These are phyloP conservation scores for Glaucomys volans DNA, from an alignment of 2,113 vertebrate species.

Conservation along the genomic window DNA sequence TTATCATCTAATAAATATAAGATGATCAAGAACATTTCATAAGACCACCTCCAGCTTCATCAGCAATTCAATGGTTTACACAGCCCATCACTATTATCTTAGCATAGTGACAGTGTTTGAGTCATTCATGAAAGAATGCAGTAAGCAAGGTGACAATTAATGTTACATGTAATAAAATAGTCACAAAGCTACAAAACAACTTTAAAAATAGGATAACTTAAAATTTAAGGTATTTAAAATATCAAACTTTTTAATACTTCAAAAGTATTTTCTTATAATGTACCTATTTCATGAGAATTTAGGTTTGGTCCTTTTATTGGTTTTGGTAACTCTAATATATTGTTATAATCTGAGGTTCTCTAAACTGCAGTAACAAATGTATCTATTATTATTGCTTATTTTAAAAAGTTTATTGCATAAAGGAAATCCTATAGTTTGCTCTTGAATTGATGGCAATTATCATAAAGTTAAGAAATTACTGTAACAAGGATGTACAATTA, in stretches of 20 bases:
- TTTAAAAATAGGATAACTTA: constrained; percentile 17
- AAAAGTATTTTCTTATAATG: not conserved
- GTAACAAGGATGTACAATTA: constrained; percentile 76
- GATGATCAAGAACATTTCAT: not conserved
- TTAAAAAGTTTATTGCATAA: constrained; percentile 63
- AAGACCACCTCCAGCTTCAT: not conserved
- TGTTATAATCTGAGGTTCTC: not conserved
- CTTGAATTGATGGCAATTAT: constrained; percentile 70
- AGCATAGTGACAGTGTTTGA: not conserved
- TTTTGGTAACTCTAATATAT: not conserved
- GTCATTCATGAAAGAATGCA: not conserved
- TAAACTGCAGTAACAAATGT: not conserved
- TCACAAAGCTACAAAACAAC: not conserved
- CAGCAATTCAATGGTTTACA: not conserved
- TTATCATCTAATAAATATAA: not conserved
- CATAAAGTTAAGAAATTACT: constrained; percentile 71
- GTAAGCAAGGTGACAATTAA: not conserved
- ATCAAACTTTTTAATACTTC: not conserved
- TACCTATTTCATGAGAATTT: not conserved
- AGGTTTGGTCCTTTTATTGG: not conserved
- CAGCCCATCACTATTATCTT: not conserved
- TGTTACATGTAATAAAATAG: not conserved
- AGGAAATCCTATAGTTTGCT: constrained; percentile 67
- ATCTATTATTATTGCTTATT: constrained; percentile 69
- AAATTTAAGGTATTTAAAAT: not conserved